Conservation (phyloP, 2,888 invertebrate genomes). For the Apeira syringaria region DNA sequence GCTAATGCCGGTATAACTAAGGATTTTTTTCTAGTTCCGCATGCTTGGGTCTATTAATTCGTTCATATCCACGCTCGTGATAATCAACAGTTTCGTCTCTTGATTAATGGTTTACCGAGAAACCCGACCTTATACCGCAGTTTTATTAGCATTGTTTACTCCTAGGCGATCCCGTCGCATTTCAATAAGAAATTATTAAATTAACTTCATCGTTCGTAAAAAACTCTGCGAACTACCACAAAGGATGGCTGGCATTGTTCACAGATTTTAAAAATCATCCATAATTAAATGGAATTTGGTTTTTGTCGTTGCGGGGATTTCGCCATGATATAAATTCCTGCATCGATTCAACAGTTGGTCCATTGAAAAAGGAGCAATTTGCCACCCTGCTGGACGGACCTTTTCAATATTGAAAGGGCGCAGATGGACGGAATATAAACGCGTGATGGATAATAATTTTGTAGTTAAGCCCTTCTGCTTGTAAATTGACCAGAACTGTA, state of each 20-base stretch:
- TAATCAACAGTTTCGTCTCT: constrained; percentile 21
- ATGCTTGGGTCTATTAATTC: constrained; percentile 45
- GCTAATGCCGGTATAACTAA: constrained; percentile 26
- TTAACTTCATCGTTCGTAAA: constrained; percentile 70
- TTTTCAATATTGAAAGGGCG: constrained; percentile 56
- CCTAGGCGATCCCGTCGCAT: constrained; percentile 37
- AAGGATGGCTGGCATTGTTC: constrained; percentile 80
- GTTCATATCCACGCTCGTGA: constrained; percentile 20
- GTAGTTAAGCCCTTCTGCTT: constrained; percentile 55
- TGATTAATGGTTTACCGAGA: constrained; percentile 16
- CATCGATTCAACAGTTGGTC: constrained; percentile 49
- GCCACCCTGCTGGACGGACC: constrained; percentile 67
- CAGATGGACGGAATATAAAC: constrained; percentile 45
- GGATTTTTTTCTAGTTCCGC: constrained; percentile 34
- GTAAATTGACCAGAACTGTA: constrained; percentile 51
- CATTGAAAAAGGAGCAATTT: constrained; percentile 66
- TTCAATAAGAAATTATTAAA: constrained; percentile 79
- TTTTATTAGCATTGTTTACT: constrained; percentile 30
- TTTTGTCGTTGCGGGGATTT: constrained; percentile 64
- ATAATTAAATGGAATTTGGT: constrained; percentile 81
- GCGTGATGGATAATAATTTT: constrained; percentile 56
- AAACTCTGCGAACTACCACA: constrained; percentile 59
- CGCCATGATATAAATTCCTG: constrained; percentile 76
- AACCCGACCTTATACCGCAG: constrained; percentile 1
- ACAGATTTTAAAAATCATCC: constrained; percentile 82